Base-by-base conservation (phyloP, 2,113 vertebrate genomes). In the Oncorhynchus mykiss region DNA sequence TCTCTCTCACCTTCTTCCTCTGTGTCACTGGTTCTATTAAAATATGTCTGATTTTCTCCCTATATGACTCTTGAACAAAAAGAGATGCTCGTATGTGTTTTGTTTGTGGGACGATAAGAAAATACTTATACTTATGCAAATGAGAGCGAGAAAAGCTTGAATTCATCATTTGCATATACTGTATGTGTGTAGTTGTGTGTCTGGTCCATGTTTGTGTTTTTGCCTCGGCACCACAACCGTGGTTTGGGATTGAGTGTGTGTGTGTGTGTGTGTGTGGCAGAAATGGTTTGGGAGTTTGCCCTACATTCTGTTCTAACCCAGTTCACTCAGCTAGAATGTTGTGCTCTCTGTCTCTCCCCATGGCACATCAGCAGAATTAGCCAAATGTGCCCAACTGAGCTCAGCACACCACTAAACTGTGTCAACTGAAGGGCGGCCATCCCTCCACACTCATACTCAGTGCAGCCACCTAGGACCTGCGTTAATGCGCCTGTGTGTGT, bases 301-400 rank as follows among this genome's bases (percentile, higher is more conserved):
- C 80, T 76, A 82, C 67, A 79, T 82, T 82, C 78, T 73, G 78
- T 79, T 74, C 65, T 82, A 79, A 78, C 80, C 80, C 70, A 79
- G 73, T 79, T 79, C 77, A 79, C 70, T 79, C 77, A 82, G 73
- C 73, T 73, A 45, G 73, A 79, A 74, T 72, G 73, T 78, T 54
- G 25, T 24, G 22, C 25, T 66, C 70, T 78, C 77, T 11, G 39
- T 78, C 34, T 74, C 70, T 78, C 72, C 73, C 80, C 65, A 60
- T 57, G 74, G 74, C 79, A 73, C 79, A 72, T 72, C 74, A 65
- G 74, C 71, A 73, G 65, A 80, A 80, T 80, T 80, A 80, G 74
- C 79, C 80, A 82, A 75, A 78, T 75, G 62, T 78, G 71, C 69
- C 72, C 70, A 65, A 82, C 73, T 75, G 59, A 72, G 64, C 71